Evolutionary conservation across 2,888 invertebrate species (phyloP), one percentile per base, ranked within the genome.

Genomic region (Gisinianus flammeolus): DNA sequence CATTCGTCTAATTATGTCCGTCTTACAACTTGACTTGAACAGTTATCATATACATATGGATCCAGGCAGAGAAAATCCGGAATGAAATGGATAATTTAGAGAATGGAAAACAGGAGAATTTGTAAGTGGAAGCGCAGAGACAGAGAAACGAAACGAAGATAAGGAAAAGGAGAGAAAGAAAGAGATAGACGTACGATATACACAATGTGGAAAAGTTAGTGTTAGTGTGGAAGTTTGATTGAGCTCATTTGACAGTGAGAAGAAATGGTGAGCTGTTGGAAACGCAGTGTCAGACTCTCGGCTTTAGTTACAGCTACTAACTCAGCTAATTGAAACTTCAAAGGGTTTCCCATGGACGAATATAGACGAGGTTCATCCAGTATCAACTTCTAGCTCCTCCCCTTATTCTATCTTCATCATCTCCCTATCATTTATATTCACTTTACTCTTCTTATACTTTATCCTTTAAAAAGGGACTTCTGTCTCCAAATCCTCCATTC

Each of bases 231-330:
- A 62, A 62, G 62, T 71, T 71, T 71, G 71, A 71, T 71, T 71
- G 56, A 71, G 71, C 71, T 71, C 71, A 71, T 71, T 71, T 71
- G 71, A 71, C 71, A 71, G 71, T 71, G 71, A 71, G 71, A 71
- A 71, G 71, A 71, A 71, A 71, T 71, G 58, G 71, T 28, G 71
- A 58, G 71, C 30, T 31, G 28, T n/a, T 54, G 62, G 62, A 62
- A 62, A 19, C 24, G 62, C 19, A n/a, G 69, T 35, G 35, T 33
- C 69, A 35, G 35, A 35, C 35, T 35, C 69, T 33, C 56, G 54
- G 58, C 58, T 71, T 71, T 71, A 71, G 71, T 71, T 71, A 56
- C 58, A 71, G 56, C 54, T 56, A 62, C 62, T 22, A 71, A 71
- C 71, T 71, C 71, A 56, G 56, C 71, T 71, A 71, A 71, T 71